Base-by-base conservation (phyloP, 2,888 invertebrate genomes). In the Folsomia candida region DNA sequence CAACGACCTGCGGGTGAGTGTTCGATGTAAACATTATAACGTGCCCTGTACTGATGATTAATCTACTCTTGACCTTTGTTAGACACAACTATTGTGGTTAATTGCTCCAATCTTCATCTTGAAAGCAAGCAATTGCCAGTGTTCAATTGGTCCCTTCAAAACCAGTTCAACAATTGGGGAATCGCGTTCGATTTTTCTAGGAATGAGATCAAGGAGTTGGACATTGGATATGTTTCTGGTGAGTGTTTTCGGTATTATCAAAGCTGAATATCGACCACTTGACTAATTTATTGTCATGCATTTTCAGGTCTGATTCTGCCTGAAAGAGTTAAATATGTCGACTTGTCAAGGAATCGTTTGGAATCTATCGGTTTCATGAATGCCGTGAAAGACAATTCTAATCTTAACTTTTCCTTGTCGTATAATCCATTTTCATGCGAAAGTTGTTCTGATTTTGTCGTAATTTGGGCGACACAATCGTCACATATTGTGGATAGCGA, bases 351-450 rank as follows among this genome's bases (percentile, higher is more conserved):
- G 20, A 80, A 80, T 54, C 67, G 70, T 9, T 37, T 80, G n/a
- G 62, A 67, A 18, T 72, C 76, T 0, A 62, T 78, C 18, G 14
- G 59, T 3, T 80, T 80, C 66, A 67, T 80, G n/a, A 71, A 72
- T 18, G 9, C 37, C 18, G 11, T 78, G 20, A 58, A n/a, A 0
- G 71, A 72, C 0, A 74, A 75, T 24, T 76, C 76, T 58, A 28
- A 51, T 6, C 76, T 78, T 11, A 68, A 70, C 37, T 67, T 80
- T 71, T 70, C 71, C 9, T 18, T 74, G 2, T 65, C 62, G 1
- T 27, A 71, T 6, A 80, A 80, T 62, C 72, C 72, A 18, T 80
- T 80, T 60, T 54, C 72, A 6, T 78, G 79, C 57, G 37, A 70
- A 6, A 78, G 76, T 51, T 79, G 78, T 60, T 2, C 28, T 3